Evolutionary conservation across 92 coral and sea anemone genomes (phyloP), one percentile per base, ranked within the genome.

Genomic region (Zoanthus solanderi): DNA sequence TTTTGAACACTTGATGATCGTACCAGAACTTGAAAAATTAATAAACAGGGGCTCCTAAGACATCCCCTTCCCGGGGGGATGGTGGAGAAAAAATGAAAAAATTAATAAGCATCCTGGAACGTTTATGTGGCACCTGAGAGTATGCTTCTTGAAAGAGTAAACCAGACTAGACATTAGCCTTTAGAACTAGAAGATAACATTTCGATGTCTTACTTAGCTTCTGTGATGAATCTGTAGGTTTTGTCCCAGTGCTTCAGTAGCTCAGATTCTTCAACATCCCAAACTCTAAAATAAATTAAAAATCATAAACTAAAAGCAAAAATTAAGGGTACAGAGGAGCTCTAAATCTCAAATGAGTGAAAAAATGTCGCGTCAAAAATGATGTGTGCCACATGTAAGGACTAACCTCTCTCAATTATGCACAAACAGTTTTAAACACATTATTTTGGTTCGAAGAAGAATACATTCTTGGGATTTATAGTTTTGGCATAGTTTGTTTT

Each of bases 201-300:
- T 13, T 14, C 37, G 29, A 28, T 56, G 30, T 16, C 94, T 91
- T 90, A 97, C 99, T 90, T 97, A 72, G 99, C 99, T 67, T 82
- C 88, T 37, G 94, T 90, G 58, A 97, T 90, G 54, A 97, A 97
- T 65, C 88, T 94, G 89, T 92, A 92, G 2, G 99, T 92, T 71
- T 94, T 87, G 13, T 93, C 97, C 99, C 99, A 97, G 89, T 97
- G 92, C 73, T 85, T 89, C 31, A 97, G 87, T 29, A 97, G 87
- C 61, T 97, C 95, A 8, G 99, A 89, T 18, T 95, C 99, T 37
- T 97, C 96, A 5, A 84, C 82, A 78, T 97, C 99, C 69, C 94
- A 93, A 53, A 97, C 78, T 78, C 99, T 97, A 81, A 71, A 68
- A 57, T 34, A 54, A 47, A 79, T 44, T 17, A 63, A 17, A 0